Conservation (phyloP, 2,888 invertebrate genomes). For the Cerastis rubricosa region DNA sequence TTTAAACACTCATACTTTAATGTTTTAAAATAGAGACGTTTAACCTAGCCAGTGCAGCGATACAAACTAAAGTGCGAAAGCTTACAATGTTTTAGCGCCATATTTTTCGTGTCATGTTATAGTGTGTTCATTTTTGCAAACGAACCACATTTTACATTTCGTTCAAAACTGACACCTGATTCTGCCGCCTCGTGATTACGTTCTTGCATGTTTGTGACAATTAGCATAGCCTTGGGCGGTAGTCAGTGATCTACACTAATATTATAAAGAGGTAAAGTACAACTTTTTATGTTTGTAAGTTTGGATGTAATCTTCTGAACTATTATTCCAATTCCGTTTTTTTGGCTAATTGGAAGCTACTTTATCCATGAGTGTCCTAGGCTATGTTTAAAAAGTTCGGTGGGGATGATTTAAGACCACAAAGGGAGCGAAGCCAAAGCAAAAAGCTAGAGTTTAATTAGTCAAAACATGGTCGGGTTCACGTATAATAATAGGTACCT, state of each 20-base stretch:
- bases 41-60: not conserved
- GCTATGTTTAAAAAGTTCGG: not conserved
- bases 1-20: too few relatives aligned
- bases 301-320: not conserved
- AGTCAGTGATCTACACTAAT: not conserved
- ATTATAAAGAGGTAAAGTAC: not conserved
- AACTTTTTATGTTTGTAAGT: not conserved
- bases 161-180: slow-evolving; percentile 8
- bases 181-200: slow-evolving; percentile 13
- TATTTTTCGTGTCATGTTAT: not conserved
- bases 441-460: not conserved
- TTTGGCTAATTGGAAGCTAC: not conserved
- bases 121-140: not conserved
- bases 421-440: not conserved
- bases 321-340: not conserved
- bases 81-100: not conserved
- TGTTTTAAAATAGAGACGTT: not conserved
- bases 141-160: not conserved
- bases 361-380: not conserved
- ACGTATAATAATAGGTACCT: not conserved
- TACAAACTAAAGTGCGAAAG: not conserved
- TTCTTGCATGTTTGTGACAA: slow-evolving; percentile 20
- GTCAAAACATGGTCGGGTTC: not conserved
- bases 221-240: slow-evolving; percentile 1
- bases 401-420: not conserved